Percentiles rank a stretch among this genome's conserved stretches.
Conservation (phyloP, 2,113 vertebrate species). For the Thalassarche chlororhynchos region DNA sequence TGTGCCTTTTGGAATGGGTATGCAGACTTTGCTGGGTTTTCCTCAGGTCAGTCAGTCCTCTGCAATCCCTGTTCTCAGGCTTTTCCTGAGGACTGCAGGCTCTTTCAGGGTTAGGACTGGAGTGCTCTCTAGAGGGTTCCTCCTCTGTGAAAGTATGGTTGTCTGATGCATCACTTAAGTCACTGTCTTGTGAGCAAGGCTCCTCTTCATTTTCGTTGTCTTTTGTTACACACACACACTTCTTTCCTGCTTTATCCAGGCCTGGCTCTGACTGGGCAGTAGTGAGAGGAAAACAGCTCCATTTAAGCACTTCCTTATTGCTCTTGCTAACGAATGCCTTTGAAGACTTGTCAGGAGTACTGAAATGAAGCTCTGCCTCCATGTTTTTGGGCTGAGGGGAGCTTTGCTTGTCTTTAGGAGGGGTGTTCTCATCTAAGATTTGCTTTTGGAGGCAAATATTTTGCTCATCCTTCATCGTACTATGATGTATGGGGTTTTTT, state of each 20-base stretch:
- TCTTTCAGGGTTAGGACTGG: background rate
- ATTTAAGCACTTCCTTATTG: background rate
- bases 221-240: constrained; percentile 8
- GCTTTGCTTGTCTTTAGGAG: background rate
- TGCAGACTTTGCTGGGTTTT: constrained; percentile 85
- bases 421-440: background rate
- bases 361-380: background rate
- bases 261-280: background rate
- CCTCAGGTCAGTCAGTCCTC: constrained; percentile 75
- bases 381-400: background rate
- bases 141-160: constrained; percentile 70
- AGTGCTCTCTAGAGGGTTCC: background rate
- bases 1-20: constrained; percentile 74
- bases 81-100: background rate
- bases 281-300: constrained; percentile 45
- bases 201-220: constrained; percentile 56
- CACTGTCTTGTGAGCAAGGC: constrained; percentile 57
- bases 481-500: background rate
- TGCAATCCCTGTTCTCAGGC: background rate
- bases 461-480: background rate
- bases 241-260: constrained; percentile 32
- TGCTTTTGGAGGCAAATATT: background rate
- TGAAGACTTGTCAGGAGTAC: background rate
- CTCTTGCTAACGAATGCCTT: background rate
- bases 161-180: constrained; percentile 65